Base-by-base conservation (phyloP, 2,113 vertebrate species). In the Eidolon helvum region DNA sequence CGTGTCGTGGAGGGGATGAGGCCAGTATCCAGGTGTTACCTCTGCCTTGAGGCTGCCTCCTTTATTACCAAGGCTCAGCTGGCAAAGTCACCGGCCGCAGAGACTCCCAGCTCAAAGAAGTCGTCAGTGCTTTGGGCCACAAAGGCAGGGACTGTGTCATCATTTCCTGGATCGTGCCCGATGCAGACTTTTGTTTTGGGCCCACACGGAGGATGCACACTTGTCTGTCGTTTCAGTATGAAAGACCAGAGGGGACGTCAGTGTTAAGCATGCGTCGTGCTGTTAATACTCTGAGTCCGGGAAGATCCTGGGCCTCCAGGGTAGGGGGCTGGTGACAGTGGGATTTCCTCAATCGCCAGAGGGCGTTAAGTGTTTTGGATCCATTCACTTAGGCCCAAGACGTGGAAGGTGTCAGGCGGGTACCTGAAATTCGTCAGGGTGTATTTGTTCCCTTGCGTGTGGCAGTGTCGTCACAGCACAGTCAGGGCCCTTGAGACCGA, bases 1-100 rank as follows among this genome's bases (percentile, higher is more conserved):
- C 4, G 1, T n/a, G 15, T 53, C 5, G 1, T 74, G 28, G 71
- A 72, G 19, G 10, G 33, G 3, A 30, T 21, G 28, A 83, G 9
- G 19, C 5, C 30, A 5, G 61, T n/a, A 30, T 26, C 30, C 3
- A 21, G 18, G 5, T 0, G 10, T 14, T 6, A 19, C 2, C 4
- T 61, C 55, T 68, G 10, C 16, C 19, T 7, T 22, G 24, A 87
- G 40, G 14, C 12, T 43, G 43, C 35, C 10, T 43, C 10, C 11
- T 10, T 85, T 53, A 53, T 12, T 24, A 35, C 35, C 53, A 50
- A 87, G 57, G 5, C 4, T 12, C 4, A 15, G 0, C 10, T 43
- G 53, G 82, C 28, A 65, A 53, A 65, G 35, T 30, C 22, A 75
- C 28, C 35, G 21, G 33, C 74, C 43, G 61, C 10, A 48, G 35